Conservation (phyloP, 37 sponge, comb jelly and placozoan species). For the Oopsacas minuta region DNA sequence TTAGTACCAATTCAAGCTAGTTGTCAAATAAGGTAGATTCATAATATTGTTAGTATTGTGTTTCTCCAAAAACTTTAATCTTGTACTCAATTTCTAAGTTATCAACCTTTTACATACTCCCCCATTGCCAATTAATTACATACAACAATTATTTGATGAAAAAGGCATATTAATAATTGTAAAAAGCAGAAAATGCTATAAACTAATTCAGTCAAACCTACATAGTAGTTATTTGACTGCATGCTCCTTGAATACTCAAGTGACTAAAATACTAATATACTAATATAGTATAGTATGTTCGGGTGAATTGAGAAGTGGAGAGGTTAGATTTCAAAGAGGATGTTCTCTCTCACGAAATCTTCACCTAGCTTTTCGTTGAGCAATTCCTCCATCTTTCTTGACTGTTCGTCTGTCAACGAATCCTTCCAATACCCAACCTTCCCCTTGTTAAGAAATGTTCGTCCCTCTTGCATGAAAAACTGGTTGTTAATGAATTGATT, state of each 20-base stretch:
- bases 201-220: neutral
- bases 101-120: no score
- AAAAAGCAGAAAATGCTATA: neutral
- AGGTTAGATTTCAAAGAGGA: neutral
- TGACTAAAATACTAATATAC: neutral
- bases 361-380: neutral
- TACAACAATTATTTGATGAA: no score
- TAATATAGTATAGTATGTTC: neutral
- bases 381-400: neutral
- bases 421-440: constrained; percentile 1
- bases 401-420: neutral
- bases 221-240: neutral
- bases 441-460: neutral
- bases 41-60: no score
- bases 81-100: no score
- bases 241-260: neutral
- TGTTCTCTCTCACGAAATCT: constrained; percentile 8
- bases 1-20: neutral
- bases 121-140: no score
- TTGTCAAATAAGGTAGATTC: no score
- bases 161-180: no score
- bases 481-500: neutral
- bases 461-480: neutral
- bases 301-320: neutral
- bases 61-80: no score